These are phyloP conservation scores for Philaenus spumarius DNA, from an alignment of 1,140 invertebrate species.

Conservation along the genomic window DNA sequence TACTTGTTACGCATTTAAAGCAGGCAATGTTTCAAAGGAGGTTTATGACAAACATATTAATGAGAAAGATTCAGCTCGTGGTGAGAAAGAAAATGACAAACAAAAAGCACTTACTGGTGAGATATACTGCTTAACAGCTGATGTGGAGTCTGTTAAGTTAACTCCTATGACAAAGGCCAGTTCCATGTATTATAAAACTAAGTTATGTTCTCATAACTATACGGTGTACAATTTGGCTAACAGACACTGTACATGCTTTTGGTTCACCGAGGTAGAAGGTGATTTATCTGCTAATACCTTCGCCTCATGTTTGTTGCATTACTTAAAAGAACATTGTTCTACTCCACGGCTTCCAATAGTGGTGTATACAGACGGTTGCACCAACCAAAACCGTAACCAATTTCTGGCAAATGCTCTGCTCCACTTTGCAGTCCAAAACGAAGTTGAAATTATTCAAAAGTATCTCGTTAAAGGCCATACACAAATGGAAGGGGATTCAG, in stretches of 20 bases:
- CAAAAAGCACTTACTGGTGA: conserved; percentile 4
- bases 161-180: conserved; percentile 31
- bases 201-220: conserved; percentile 33
- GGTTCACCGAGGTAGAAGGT: conserved; percentile 12
- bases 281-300: conserved; percentile 14
- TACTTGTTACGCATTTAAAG: too few relatives aligned
- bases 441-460: conserved; percentile 27
- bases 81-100: conserved; percentile 16
- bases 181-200: conserved; percentile 34
- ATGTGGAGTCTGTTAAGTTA: conserved; percentile 29
- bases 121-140: conserved; percentile 23
- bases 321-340: conserved; percentile 25
- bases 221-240: too few relatives aligned
- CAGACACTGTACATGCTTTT: conserved; percentile 26
- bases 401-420: conserved; percentile 1
- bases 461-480: conserved; percentile 11
- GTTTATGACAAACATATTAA: conserved; percentile 15
- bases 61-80: conserved; percentile 7
- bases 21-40: conserved; percentile 16
- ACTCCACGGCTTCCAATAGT: conserved; percentile 16
- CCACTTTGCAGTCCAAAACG: conserved; percentile 22
- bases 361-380: too few relatives aligned
- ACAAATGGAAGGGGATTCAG: conserved; percentile 14
- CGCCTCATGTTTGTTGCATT: conserved; percentile 27
- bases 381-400: too few relatives aligned